Base-by-base conservation (phyloP, 2,797 vertebrate species). In the Muscicapa comitata region DNA sequence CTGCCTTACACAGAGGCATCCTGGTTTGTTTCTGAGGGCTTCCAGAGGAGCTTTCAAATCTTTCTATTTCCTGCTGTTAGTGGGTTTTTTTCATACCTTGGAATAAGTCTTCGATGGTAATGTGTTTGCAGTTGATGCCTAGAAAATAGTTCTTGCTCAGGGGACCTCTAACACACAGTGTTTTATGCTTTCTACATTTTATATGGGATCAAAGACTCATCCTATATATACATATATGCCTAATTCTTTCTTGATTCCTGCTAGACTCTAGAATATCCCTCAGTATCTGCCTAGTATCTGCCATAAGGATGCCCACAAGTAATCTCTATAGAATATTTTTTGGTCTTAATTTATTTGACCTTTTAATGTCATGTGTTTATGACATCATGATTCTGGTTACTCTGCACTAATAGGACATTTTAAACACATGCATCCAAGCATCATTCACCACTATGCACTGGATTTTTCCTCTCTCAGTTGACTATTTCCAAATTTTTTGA, bases 181-280 rank as follows among this genome's bases (percentile, higher is more conserved):
- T 88, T 83, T 85, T 71, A 15, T 74, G 43, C 35, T 28, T 90
- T 54, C n/a, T 65, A 50, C 11, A 10, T 57, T 80, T 77, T 50
- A 40, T 31, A 29, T 17, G 37, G 76, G 26, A 45, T 66, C 54
- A 10, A 72, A 87, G 90, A 63, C 67, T 90, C 62, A 11, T 93
- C 79, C 42, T 79, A 61, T 55, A 85, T 78, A 37, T 63, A 57
- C 48, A 91, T 79, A 59, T 9, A 37, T 86, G 62, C 61, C 53
- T 85, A 95, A 93, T 91, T 95, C 37, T 93, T 91, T 93, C 77
- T 93, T 62, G 54, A 72, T 93, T 97, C 89, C 90, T 91, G 61
- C 73, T 94, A 54, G 40, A 61, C 83, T 81, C 88, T 67, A 72
- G n/a, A 86, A 35, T 93, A 90, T 50, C 37, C 50, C 83, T 88